phyloP scores from a whole-genome alignment of 37 sponge, comb jelly and placozoan species.

The Haliclona indistincta region DNA sequence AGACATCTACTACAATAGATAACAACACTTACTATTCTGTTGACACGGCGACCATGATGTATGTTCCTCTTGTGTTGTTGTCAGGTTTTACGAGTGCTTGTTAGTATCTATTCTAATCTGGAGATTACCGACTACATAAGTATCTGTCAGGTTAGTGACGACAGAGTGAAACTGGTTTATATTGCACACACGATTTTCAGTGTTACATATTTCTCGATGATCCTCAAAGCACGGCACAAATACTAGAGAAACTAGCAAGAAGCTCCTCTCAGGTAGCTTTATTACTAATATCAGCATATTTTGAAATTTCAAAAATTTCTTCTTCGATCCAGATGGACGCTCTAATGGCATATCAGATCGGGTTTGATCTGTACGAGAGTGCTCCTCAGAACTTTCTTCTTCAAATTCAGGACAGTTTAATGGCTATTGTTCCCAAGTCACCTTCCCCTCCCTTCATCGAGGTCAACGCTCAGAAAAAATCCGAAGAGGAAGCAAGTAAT shows the following conservation, averaged over 20 bases:
- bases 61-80: not conserved
- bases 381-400: slow-evolving; percentile 89
- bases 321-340: slow-evolving; percentile 62
- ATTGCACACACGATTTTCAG: no score
- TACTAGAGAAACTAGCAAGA: slow-evolving; percentile 77
- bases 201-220: slow-evolving; percentile 92
- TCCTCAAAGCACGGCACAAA: slow-evolving; percentile 69
- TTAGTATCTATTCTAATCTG: slow-evolving; percentile 58
- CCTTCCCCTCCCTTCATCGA: slow-evolving; percentile 11
- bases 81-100: slow-evolving; percentile 83
- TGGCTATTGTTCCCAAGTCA: slow-evolving; percentile 43
- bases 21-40: no score
- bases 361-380: slow-evolving; percentile 96
- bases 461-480: slow-evolving; percentile 7
- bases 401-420: slow-evolving; percentile 54
- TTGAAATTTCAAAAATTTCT: no score
- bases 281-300: not conserved
- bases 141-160: slow-evolving; percentile 81
- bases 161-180: no score
- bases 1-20: not conserved
- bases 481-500: not conserved
- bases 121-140: slow-evolving; percentile 85
- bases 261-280: slow-evolving; percentile 54
- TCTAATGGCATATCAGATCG: slow-evolving; percentile 93
- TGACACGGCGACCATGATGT: not conserved